Percentiles rank a stretch among this genome's conserved stretches.
Conservation (phyloP, 2,797 vertebrate genomes). For the Melanogrammus aeglefinus region DNA sequence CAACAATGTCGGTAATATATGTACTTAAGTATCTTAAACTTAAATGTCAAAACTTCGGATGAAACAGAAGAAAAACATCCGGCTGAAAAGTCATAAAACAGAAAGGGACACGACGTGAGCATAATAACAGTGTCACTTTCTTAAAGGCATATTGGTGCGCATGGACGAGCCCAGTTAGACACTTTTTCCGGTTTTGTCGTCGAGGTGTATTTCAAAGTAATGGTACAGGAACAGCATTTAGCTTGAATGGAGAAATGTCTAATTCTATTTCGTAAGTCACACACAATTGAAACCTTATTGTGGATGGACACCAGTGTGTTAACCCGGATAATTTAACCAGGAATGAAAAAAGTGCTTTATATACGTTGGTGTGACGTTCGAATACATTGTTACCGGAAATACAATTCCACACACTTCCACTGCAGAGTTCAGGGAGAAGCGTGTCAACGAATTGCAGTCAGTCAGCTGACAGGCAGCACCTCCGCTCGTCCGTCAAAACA, state of each 20-base stretch:
- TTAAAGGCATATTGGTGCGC: too few relatives aligned
- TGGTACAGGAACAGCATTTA: background rate
- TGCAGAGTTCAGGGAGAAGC: background rate
- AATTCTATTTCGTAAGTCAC: background rate
- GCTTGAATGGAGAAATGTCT: background rate
- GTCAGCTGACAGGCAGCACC: conserved; percentile 66
- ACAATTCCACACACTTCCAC: background rate
- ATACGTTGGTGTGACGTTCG: background rate
- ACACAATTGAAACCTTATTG: background rate
- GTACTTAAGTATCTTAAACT: conserved; percentile 19
- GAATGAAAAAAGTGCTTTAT: background rate
- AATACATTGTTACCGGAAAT: background rate
- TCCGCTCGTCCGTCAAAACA: conserved; percentile 42
- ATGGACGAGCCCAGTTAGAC: background rate
- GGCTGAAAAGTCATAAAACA: conserved; percentile 13
- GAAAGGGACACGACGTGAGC: conserved; percentile 13
- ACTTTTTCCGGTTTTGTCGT: background rate
- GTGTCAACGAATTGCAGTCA: background rate
- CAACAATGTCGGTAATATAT: conserved; percentile 33
- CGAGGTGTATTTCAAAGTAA: conserved; percentile 1
- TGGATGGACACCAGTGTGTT: too few relatives aligned
- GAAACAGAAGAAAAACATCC: conserved; percentile 50
- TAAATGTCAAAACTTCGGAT: conserved; percentile 59
- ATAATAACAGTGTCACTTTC: conserved; percentile 19
- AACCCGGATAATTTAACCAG: too few relatives aligned